Base-by-base conservation (phyloP, 1,140 invertebrate species). In the Oreohelix idahoensis region DNA sequence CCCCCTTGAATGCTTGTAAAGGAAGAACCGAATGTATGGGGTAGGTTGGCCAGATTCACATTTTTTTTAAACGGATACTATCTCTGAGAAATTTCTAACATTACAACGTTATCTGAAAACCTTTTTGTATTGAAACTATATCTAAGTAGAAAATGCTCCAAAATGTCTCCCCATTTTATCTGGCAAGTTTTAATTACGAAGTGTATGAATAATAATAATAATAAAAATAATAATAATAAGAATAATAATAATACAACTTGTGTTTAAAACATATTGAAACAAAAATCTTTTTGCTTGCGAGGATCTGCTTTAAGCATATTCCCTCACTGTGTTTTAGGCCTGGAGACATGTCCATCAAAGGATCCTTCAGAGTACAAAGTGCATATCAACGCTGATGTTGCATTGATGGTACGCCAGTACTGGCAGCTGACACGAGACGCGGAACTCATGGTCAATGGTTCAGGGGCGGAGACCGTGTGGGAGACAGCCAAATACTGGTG, bases 301-400 rank as follows among this genome's bases (percentile, higher is more conserved):
- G 39, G n/a, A 53, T 53, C 45, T 70, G 13, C 66, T n/a, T 66
- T 32, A 35, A 11, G 26, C 26, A n/a, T 32, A 29, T 36, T 35
- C 17, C 10, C 20, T 35, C 42, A 38, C n/a, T n/a, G n/a, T n/a
- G n/a, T n/a, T 26, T 32, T 13, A 53, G 23, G 51, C 32, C 8
- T 83, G 8, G 75, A 29, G 13, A 38, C 49, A 17, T 35, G 10
- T 17, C 17, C 10, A 4, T n/a, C n/a, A n/a, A n/a, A n/a, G n/a
- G n/a, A n/a, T n/a, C n/a, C n/a, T n/a, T n/a, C n/a, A n/a, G 76
- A 87, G 2, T 87, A 90, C 69, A 90, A 93, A 82, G 73, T 89
- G 20, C 93, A 94, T 80, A 89, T 93, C 35, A 93, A 90, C 35
- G 93, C 90, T 20, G 93, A 94, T 83, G 90, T 93, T 81, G 85